Conservation (phyloP, 2,113 vertebrate species). For the Melanotaenia duboulayi region DNA sequence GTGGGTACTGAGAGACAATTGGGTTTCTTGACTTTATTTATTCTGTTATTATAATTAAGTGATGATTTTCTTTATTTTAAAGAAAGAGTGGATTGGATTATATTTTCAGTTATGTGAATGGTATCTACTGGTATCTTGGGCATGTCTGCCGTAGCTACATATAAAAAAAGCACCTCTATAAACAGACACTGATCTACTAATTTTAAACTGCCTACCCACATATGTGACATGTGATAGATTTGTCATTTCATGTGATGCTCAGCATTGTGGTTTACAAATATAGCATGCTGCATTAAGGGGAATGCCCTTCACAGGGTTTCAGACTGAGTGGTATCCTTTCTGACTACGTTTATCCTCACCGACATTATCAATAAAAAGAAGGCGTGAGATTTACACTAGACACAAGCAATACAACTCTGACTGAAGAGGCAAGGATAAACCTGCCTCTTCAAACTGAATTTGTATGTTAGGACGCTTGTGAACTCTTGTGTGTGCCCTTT, state of each 20-base stretch:
- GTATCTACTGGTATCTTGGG: neutral
- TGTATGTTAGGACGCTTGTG: conserved; percentile 21
- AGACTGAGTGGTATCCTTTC: conserved; percentile 27
- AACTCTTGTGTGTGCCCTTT: conserved; percentile 31
- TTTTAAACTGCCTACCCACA: conserved; percentile 69
- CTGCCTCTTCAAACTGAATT: conserved; percentile 2
- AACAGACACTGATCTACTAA: conserved; percentile 68
- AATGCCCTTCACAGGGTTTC: conserved; percentile 62
- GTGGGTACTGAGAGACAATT: conserved; percentile 74
- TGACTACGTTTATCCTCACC: conserved; percentile 33
- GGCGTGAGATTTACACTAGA: conserved; percentile 33
- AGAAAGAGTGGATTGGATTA: neutral
- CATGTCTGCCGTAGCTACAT: neutral
- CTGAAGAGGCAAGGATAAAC: conserved; percentile 7
- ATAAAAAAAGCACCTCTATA: conserved; percentile 49
- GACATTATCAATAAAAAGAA: conserved; percentile 43
- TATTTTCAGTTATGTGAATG: no score
- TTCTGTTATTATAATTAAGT: neutral
- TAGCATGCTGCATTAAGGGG: conserved; percentile 53
- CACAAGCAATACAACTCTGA: conserved; percentile 9
- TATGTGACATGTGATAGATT: conserved; percentile 67
- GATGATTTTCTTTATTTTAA: neutral
- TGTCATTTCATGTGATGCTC: conserved; percentile 74
- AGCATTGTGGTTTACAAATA: conserved; percentile 72
- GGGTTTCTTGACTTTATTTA: neutral